phyloP scores from a whole-genome alignment of 2,113 vertebrate species.

The Nycticryphes semicollaris region DNA sequence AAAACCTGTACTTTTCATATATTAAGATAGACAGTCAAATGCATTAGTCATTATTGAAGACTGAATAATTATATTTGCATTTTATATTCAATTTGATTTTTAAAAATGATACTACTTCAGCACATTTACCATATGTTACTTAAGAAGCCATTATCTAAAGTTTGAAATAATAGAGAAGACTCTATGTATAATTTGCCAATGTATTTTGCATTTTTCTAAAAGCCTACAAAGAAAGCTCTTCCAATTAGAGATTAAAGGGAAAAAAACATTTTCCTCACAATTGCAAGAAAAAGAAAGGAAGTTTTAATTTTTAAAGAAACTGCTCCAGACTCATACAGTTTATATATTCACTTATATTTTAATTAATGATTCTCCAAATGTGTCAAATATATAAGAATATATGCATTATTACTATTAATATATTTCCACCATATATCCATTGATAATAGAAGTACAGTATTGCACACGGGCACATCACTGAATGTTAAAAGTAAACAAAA shows the following conservation, averaged over 20 bases:
- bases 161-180: background rate
- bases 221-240: background rate
- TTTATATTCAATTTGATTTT: background rate
- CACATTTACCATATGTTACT: background rate
- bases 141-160: constrained; percentile 4
- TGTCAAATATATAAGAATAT: background rate
- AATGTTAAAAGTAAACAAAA: background rate
- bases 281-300: background rate
- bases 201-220: background rate
- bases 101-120: background rate
- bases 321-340: background rate
- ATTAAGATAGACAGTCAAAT: background rate
- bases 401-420: background rate
- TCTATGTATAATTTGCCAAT: background rate
- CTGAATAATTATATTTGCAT: constrained; percentile 25
- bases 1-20: background rate
- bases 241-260: background rate
- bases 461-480: background rate
- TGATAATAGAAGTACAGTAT: background rate
- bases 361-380: background rate
- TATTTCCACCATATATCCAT: background rate
- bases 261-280: background rate
- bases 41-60: background rate
- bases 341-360: background rate
- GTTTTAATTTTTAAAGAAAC: background rate